Evolutionary conservation across 2,888 invertebrate species (phyloP).

Genomic region (Stegophylla sp.): DNA sequence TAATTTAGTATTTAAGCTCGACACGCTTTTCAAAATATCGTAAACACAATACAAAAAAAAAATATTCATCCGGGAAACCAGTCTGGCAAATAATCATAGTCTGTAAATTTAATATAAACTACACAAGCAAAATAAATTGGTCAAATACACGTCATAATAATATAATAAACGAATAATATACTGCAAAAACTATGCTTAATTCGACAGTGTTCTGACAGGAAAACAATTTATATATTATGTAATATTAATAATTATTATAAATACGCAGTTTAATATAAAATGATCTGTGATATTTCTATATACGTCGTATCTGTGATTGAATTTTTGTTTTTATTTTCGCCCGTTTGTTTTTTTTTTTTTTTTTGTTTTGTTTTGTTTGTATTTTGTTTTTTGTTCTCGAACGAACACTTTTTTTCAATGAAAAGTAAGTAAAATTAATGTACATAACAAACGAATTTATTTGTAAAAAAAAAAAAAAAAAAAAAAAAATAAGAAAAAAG

Average conservation of each 20-base stretch:
- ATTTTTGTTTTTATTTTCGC: constrained; percentile 52
- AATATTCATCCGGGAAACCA: constrained; percentile 26
- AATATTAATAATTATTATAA: constrained; percentile 41
- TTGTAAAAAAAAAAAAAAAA: constrained; percentile 38
- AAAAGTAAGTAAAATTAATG: constrained; percentile 54
- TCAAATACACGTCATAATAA: constrained; percentile 22
- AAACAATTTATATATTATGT: constrained; percentile 14
- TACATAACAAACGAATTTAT: constrained; percentile 59
- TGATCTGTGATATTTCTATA: constrained; percentile 59
- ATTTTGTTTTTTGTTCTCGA: constrained; percentile 43
- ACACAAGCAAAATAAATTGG: neutral
- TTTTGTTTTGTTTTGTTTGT: constrained; percentile 41
- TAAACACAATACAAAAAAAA: constrained; percentile 8
- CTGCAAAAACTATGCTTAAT: constrained; percentile 18
- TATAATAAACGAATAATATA: neutral
- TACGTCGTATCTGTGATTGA: constrained; percentile 59
- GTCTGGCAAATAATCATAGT: neutral
- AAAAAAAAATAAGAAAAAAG: constrained; percentile 40
- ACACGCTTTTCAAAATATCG: constrained; percentile 40
- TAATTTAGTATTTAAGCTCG: constrained; percentile 48
- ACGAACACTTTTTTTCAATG: constrained; percentile 43
- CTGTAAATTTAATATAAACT: constrained; percentile 24
- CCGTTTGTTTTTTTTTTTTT: too few relatives aligned
- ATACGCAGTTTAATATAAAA: constrained; percentile 55
- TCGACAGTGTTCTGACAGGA: constrained; percentile 16